Evolutionary conservation across 37 sponge, comb jelly and placozoan species (phyloP).

Genomic region (Bolinopsis microptera): DNA sequence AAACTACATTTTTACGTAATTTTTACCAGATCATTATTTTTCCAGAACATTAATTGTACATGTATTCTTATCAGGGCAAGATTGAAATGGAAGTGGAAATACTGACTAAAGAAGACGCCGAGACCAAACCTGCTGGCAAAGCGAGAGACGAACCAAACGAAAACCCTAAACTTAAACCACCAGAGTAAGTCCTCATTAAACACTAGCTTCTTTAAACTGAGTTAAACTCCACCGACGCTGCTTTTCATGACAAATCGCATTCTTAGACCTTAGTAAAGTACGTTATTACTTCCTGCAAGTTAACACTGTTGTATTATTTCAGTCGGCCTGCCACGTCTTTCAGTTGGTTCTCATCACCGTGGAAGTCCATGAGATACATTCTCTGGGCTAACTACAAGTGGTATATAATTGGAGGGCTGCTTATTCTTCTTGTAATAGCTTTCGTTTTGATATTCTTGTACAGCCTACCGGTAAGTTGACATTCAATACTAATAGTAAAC

Average conservation of each 20-base stretch:
- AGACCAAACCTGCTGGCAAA: slow-evolving; percentile 70
- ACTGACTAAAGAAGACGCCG: slow-evolving; percentile 69
- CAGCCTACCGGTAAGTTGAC: slow-evolving; percentile 40
- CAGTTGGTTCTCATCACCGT: slow-evolving; percentile 71
- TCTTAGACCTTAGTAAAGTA: not conserved
- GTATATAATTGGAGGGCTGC: slow-evolving; percentile 24
- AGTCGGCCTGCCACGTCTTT: slow-evolving; percentile 73
- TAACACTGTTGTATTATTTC: not conserved
- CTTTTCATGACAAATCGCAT: not conserved
- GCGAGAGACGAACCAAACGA: slow-evolving; percentile 72
- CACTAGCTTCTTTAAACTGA: not conserved
- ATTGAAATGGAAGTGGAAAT: slow-evolving; percentile 72
- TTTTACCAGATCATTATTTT: no score
- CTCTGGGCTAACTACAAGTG: slow-evolving; percentile 69
- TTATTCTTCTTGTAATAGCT: not conserved
- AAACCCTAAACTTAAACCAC: slow-evolving; percentile 69
- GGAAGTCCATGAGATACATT: slow-evolving; percentile 66
- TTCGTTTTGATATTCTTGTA: slow-evolving; percentile 14
- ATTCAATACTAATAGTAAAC: no score
- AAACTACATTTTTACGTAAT: no score
- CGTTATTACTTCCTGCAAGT: no score
- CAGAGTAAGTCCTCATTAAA: slow-evolving; percentile 59
- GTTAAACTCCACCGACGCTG: no score
- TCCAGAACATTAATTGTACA: no score
- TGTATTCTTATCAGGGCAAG: slow-evolving; percentile 73